Evolutionary conservation across 2,888 invertebrate species (phyloP).

Genomic region (Eristalis arbustorum): DNA sequence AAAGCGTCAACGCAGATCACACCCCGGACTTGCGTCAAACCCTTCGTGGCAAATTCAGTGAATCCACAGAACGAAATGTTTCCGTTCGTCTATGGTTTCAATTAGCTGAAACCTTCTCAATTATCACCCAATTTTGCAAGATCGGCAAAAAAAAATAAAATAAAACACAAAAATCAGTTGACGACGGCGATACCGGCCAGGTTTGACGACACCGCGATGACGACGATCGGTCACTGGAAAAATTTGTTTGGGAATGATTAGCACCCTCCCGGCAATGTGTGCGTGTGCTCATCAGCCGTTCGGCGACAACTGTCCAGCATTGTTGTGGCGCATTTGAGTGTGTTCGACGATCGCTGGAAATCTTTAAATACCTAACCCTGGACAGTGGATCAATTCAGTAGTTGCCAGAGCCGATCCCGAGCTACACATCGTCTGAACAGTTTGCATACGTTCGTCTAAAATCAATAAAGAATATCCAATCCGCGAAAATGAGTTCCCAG

Average conservation of each 20-base stretch:
- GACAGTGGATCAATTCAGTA: conserved; percentile 47
- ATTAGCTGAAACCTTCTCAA: conserved; percentile 12
- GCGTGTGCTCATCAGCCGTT: conserved; percentile 36
- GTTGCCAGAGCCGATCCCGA: conserved; percentile 32
- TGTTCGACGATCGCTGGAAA: conserved; percentile 35
- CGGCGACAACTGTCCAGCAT: conserved; percentile 28
- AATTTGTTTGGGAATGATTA: conserved; percentile 47
- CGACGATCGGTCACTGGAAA: neutral
- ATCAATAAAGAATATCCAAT: neutral
- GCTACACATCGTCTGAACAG: conserved; percentile 9
- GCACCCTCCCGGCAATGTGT: conserved; percentile 31
- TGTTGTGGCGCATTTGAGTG: conserved; percentile 19
- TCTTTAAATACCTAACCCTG: conserved; percentile 62
- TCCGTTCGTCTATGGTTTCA: neutral
- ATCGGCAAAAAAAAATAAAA: neutral
- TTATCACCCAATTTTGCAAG: conserved; percentile 56
- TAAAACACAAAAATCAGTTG: neutral
- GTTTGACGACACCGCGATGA: neutral
- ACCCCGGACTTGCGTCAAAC: neutral
- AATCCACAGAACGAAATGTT: neutral
- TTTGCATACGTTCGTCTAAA: neutral
- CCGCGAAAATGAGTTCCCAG: conserved; percentile 32
- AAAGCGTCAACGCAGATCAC: neutral
- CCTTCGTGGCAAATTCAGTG: neutral
- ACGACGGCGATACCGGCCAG: neutral